Evolutionary conservation across 2,888 invertebrate species (phyloP), one percentile per base, ranked within the genome.

Genomic region (Liopterus haemorrhoidalis): DNA sequence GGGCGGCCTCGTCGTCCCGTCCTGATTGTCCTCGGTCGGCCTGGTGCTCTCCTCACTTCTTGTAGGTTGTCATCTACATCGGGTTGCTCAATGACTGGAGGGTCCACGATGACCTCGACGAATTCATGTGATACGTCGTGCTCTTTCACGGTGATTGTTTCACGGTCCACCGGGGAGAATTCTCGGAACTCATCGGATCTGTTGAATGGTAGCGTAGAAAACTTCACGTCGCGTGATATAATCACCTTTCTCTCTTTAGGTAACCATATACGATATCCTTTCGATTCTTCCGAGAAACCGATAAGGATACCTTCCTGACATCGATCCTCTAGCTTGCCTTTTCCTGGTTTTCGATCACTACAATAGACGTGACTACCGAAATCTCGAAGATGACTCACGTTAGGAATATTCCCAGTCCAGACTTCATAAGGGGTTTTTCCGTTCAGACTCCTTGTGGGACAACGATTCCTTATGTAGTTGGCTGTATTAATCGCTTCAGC

Each of bases 401-500:
- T 36, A 4, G 59, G 58, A 28, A 31, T 41, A 20, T 38, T 49
- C 1, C 54, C 55, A n/a, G 38, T 46, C 55, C 59, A 54, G 9
- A 37, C 9, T 41, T 60, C 59, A 25, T 36, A 55, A 2, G 59
- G 57, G 4, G 57, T 59, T 45, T 46, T 52, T 5, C 51, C 54
- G 8, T 46, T 25, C 8, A 48, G 33, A 1, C 37, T 41, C 20
- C 15, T 55, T 11, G 53, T 54, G n/a, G 53, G 48, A 16, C 51
- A 39, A 14, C 61, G 35, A 35, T 64, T 64, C 20, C 50, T 36
- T 4, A 59, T 20, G 33, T 59, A 59, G 8, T 54, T 52, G 5
- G 58, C 53, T 11, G 50, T 54, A n/a, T 48, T 48, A 6, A 58
- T 46, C 5, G 62, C 63, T 39, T 64, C 60, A 6, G 55, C 55